These are phyloP conservation scores for Nowickia ferox DNA, from an alignment of 2,888 invertebrate genomes.

Conservation along the genomic window DNA sequence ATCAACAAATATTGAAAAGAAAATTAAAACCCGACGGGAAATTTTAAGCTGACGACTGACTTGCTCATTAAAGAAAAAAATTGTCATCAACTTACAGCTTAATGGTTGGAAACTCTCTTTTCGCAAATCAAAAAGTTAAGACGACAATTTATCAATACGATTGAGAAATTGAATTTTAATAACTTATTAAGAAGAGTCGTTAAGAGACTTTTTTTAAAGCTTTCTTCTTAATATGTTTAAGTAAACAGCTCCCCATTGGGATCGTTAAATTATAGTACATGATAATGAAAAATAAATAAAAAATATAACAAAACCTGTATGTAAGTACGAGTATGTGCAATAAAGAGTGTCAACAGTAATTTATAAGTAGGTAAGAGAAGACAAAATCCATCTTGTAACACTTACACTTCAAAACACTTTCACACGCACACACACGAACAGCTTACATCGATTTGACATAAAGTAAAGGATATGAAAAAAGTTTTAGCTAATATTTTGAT, in stretches of 20 bases:
- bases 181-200: background rate
- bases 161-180: background rate
- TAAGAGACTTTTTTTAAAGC: too few species aligned
- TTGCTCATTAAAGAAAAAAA: background rate
- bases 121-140: too few species aligned
- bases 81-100: background rate
- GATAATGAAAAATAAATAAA: constrained; percentile 46
- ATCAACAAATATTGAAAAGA: constrained; percentile 40
- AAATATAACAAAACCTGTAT: constrained; percentile 44
- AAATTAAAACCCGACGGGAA: constrained; percentile 22
- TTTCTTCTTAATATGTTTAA: background rate
- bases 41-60: background rate
- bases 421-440: background rate
- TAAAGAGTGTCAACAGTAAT: constrained; percentile 51
- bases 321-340: background rate
- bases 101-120: background rate
- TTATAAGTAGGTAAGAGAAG: constrained; percentile 11
- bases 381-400: constrained; percentile 23
- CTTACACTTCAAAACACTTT: constrained; percentile 8
- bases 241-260: constrained; percentile 10
- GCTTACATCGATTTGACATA: constrained; percentile 40
- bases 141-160: too few species aligned
- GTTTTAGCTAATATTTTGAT: constrained; percentile 71
- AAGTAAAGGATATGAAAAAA: constrained; percentile 45
- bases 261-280: constrained; percentile 9